Percentiles rank a stretch among this genome's conserved stretches.
Evolutionary conservation across 2,797 vertebrate species (phyloP).

Genomic region (Synaphobranchus kaupii): DNA sequence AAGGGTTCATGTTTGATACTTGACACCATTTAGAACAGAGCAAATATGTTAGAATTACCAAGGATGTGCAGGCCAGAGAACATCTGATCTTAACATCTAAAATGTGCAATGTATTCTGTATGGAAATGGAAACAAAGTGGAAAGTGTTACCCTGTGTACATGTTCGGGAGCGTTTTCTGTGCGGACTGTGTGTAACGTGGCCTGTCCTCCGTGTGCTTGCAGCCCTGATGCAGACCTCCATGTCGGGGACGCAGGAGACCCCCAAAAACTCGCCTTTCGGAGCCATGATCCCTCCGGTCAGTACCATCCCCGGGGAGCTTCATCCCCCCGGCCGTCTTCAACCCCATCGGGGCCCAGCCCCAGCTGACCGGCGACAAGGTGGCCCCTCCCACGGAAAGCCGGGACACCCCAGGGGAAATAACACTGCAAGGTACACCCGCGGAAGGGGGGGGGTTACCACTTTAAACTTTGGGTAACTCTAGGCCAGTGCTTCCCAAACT

Average conservation of each 20-base stretch:
- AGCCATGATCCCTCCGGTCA: conserved; percentile 83
- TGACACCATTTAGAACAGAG: background rate
- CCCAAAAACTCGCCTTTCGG: conserved; percentile 86
- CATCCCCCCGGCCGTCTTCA: conserved; percentile 81
- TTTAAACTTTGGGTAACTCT: background rate
- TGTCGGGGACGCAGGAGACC: conserved; percentile 82
- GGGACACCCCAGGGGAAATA: conserved; percentile 70
- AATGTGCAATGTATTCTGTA: background rate
- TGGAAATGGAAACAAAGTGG: background rate
- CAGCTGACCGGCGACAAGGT: conserved; percentile 63
- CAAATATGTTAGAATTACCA: background rate
- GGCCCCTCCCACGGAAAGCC: conserved; percentile 59
- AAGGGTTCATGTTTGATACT: background rate
- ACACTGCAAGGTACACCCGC: conserved; percentile 70
- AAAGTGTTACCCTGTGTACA: background rate
- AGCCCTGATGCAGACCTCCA: conserved; percentile 86
- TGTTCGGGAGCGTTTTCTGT: background rate
- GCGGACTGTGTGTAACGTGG: background rate
- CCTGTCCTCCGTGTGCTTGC: conserved; percentile 33
- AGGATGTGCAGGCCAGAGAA: background rate
- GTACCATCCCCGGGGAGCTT: conserved; percentile 81
- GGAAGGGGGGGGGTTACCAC: background rate
- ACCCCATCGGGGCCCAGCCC: conserved; percentile 75
- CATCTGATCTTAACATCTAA: background rate
- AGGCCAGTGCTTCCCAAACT: no score